Percentiles rank a stretch among this genome's conserved stretches.
phyloP scores from a whole-genome alignment of 1,140 invertebrate genomes.

The Gonatopus flavifemur region DNA sequence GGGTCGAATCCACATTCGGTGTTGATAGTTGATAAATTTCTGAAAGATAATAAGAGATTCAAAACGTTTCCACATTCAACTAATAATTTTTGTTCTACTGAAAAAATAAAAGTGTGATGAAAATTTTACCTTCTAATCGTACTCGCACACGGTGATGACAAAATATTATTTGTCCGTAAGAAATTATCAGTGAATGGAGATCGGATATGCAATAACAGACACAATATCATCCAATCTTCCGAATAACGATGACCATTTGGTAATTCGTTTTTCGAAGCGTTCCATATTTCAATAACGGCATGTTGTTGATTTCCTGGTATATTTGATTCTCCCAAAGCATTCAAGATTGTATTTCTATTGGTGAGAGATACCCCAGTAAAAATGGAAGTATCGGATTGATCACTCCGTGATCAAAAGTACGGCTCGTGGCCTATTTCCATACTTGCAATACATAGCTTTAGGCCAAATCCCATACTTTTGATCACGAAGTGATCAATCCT shows the following conservation, averaged over 20 bases:
- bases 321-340: no score
- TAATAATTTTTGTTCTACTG: no score
- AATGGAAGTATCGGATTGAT: no score
- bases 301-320: constrained; percentile 7
- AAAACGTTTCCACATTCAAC: no score
- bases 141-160: constrained; percentile 22
- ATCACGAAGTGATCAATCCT: no score
- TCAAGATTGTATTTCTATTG: no score
- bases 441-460: no score
- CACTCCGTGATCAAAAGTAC: no score
- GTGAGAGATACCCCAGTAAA: no score
- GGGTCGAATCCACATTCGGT: constrained; percentile 10
- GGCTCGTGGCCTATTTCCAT: no score
- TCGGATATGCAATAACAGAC: constrained; percentile 23
- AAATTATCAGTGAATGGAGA: constrained; percentile 16
- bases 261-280: constrained; percentile 12
- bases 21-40: constrained; percentile 8
- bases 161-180: constrained; percentile 17
- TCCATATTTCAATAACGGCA: constrained; percentile 9
- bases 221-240: constrained; percentile 27
- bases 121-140: constrained; percentile 11
- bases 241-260: constrained; percentile 16
- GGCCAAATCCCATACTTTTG: no score
- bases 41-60: constrained; percentile 1
- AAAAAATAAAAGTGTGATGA: constrained; percentile 14